Evolutionary conservation across 2,797 vertebrate genomes (phyloP), one percentile per base, ranked within the genome.

Genomic region (Sebastes minor): DNA sequence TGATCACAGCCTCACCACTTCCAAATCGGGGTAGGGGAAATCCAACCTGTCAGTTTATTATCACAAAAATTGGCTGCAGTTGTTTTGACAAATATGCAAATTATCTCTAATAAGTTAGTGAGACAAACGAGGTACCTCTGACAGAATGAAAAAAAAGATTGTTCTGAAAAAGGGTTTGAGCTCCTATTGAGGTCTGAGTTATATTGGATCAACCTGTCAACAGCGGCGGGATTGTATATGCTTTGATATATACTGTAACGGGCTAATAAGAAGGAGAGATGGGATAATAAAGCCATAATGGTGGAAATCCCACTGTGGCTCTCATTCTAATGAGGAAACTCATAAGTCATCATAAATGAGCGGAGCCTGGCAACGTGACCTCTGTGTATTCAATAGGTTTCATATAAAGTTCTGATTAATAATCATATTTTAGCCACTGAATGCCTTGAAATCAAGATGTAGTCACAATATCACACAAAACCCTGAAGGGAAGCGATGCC

Each of bases 61-160:
- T 80, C 78, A 68, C 85, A 75, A 82, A 92, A 86, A 90, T 5
- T 81, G 82, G 71, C 83, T 79, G 72, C 76, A 83, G 82, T 88
- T 88, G 89, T 91, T 94, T 89, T 76, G 81, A 92, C 77, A 89
- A 90, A 91, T 81, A 91, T 92, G 87, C 74, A 88, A 92, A 92
- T 91, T 77, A 16, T 9, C 69, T 80, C 80, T 82, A 87, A 90
- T 90, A 86, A 86, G 56, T 87, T 77, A 69, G 66, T 56, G 57
- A 84, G 76, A 90, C 71, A 87, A 89, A 88, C 70, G 82, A 88
- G 70, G 78, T 20, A 60, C 46, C 66, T 42, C 78, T 76, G 80
- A 90, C 68, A 71, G 68, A 59, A 62, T 16, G 62, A 63, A 65
- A 68, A 56, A 71, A 62, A 71, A 62, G 23, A 74, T 33, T 66